Conservation (phyloP, 1,140 invertebrate genomes). For the Drosophila nannoptera region DNA sequence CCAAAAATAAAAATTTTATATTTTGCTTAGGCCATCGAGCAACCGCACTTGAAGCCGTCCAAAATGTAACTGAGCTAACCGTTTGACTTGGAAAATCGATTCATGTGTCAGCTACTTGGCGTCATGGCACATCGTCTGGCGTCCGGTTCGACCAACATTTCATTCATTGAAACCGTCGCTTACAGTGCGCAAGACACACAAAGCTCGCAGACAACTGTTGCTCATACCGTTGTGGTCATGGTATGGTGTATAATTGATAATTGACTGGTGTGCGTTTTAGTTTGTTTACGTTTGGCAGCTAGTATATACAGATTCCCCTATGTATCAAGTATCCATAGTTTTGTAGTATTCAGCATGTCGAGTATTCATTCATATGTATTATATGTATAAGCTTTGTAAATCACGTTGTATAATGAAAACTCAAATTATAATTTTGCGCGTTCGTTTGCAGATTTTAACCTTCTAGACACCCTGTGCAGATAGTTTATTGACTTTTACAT, state of each 20-base stretch:
- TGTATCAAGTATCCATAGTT: background rate
- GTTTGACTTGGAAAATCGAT: constrained; percentile 62
- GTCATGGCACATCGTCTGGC: constrained; percentile 16
- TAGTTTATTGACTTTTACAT: constrained; percentile 29
- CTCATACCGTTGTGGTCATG: constrained; percentile 37
- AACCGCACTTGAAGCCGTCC: constrained; percentile 31
- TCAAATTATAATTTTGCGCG: constrained; percentile 1
- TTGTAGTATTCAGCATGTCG: background rate
- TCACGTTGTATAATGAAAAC: background rate
- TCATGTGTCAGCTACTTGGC: constrained; percentile 8
- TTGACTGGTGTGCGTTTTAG: constrained; percentile 3
- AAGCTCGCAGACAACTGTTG: constrained; percentile 60
- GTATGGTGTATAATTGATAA: constrained; percentile 9
- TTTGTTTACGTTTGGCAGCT: background rate
- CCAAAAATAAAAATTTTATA: constrained; percentile 10
- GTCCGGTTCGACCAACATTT: constrained; percentile 40
- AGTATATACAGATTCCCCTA: background rate
- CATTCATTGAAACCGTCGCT: constrained; percentile 55
- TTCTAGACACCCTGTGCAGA: background rate
- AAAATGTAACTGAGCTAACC: constrained; percentile 50
- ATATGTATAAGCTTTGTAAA: no score
- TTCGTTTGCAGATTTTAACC: background rate
- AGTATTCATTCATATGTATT: no score
- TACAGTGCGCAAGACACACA: constrained; percentile 67
- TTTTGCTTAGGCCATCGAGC: constrained; percentile 30